phyloP scores from a whole-genome alignment of 2,113 vertebrate species.

The Cyanoramphus novaezelandiae region DNA sequence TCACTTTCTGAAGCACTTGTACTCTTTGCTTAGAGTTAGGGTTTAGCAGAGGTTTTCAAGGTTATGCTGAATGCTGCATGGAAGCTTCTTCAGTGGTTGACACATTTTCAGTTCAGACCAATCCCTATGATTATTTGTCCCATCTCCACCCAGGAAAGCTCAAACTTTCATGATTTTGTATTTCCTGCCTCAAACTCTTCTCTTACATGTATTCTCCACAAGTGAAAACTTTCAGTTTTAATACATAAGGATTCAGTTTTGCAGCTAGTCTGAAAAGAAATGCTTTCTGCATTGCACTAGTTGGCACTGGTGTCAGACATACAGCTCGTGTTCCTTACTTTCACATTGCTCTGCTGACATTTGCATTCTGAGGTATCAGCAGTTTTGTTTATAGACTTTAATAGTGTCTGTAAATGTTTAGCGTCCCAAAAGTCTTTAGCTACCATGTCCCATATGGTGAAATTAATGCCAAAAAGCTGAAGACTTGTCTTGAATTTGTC shows the following conservation, averaged over 20 bases:
- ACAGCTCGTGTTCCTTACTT: background rate
- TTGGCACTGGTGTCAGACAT: background rate
- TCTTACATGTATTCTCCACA: background rate
- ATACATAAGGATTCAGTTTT: background rate
- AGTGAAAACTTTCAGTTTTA: background rate
- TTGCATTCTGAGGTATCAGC: background rate
- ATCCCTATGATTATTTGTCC: background rate
- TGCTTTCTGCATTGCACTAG: background rate
- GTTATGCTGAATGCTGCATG: background rate
- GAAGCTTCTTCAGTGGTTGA: background rate
- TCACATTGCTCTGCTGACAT: background rate
- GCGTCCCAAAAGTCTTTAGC: background rate
- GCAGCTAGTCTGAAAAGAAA: background rate
- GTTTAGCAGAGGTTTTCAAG: background rate
- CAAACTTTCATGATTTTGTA: accelerated
- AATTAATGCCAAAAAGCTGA: background rate
- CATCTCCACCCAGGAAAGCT: background rate
- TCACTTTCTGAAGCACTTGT: background rate
- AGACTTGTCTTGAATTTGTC: background rate
- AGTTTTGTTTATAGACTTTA: background rate
- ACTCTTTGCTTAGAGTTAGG: background rate
- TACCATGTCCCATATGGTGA: background rate
- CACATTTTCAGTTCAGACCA: background rate
- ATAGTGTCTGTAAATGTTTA: background rate
- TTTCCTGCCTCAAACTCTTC: background rate